Evolutionary conservation across 2,113 vertebrate species (phyloP).

Genomic region (Alectura lathami): DNA sequence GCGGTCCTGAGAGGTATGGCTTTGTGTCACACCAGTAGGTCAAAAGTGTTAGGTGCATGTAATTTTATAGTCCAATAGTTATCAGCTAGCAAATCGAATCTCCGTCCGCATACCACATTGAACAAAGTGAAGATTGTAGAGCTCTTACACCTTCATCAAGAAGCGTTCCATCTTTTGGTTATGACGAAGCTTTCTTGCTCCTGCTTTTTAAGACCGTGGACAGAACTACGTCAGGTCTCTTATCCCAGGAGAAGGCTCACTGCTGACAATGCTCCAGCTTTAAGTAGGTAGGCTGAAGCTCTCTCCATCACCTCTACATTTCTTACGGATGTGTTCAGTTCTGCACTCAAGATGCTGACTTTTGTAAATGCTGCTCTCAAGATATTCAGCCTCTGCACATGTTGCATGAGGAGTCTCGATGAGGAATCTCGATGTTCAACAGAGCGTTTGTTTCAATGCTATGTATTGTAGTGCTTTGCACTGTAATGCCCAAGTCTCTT

Average conservation of each 20-base stretch:
- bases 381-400: background rate
- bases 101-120: background rate
- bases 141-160: background rate
- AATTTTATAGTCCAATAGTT: background rate
- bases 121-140: background rate
- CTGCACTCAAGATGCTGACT: background rate
- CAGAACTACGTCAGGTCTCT: background rate
- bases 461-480: background rate
- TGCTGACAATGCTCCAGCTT: background rate
- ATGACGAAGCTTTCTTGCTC: background rate
- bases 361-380: background rate
- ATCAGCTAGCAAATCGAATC: background rate
- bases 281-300: background rate
- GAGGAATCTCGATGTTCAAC: background rate
- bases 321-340: accelerated
- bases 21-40: background rate
- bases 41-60: background rate
- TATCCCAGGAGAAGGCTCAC: background rate
- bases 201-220: background rate
- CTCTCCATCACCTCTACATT: background rate
- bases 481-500: background rate
- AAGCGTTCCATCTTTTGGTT: background rate
- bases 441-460: background rate
- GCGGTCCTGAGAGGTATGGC: background rate
- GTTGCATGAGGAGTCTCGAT: background rate